phyloP scores from a whole-genome alignment of 1,140 invertebrate species.

The Drosophila sp. region DNA sequence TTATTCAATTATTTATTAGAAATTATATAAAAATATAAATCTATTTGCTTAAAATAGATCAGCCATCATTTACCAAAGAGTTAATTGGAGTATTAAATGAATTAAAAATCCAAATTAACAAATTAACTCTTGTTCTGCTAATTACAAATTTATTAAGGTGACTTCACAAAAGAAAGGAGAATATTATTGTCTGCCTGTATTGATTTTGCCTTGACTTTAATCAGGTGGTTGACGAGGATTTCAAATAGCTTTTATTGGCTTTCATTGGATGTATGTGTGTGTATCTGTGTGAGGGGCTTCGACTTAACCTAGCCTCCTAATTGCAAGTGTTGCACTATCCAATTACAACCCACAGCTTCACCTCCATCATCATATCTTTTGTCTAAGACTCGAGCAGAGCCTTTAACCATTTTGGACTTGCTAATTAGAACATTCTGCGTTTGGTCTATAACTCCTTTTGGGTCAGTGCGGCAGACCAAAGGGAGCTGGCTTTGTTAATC shows the following conservation, averaged over 20 bases:
- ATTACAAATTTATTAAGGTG: no score
- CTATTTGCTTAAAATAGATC: no score
- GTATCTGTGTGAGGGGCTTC: constrained; percentile 10
- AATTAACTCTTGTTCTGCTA: no score
- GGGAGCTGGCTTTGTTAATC: constrained; percentile 32
- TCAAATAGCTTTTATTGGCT: neutral
- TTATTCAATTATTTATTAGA: no score
- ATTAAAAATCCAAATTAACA: no score
- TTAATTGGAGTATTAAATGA: no score
- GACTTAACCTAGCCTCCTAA: constrained; percentile 3
- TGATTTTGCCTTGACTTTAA: neutral
- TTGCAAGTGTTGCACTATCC: constrained; percentile 24
- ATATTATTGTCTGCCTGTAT: neutral
- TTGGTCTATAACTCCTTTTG: neutral
- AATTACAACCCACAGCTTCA: neutral
- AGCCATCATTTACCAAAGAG: no score
- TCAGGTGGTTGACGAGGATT: neutral
- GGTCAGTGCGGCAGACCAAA: neutral
- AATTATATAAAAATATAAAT: no score
- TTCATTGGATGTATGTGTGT: constrained; percentile 21
- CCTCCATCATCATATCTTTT: neutral
- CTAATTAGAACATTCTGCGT: constrained; percentile 32
- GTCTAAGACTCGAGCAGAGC: neutral
- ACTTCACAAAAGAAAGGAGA: no score
- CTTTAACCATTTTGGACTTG: constrained; percentile 5